Base-by-base conservation (phyloP, 2,797 vertebrate species). In the Coluber constrictor region DNA sequence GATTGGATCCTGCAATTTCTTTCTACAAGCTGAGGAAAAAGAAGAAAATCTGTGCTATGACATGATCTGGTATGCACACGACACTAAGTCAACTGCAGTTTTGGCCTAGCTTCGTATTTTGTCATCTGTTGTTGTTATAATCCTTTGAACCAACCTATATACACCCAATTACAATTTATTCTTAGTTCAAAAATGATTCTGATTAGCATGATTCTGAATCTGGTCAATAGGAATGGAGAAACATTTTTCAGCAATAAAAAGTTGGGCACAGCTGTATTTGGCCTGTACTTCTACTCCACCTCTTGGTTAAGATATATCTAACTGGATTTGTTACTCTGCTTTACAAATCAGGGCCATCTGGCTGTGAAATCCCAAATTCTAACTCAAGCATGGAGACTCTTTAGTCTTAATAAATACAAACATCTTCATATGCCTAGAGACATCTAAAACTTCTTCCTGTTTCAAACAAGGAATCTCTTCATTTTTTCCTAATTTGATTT, bases 401-500 rank as follows among this genome's bases (percentile, higher is more conserved):
- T 32, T 70, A 70, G n/a, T 18, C 15, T 32, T 32, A 32, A 32
- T 70, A 32, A 32, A 70, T 47, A 51, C 29, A 56, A 61, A n/a
- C 29, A 61, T 83, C 70, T 32, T 32, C 12, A 27, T 29, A 79
- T 79, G 43, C 23, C 37, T 18, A 87, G 27, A 37, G 88, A 86
- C 37, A 25, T 2, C 51, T 88, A 90, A 32, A 32, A 43, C 74
- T 92, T 66, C 32, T 13, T 94, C 47, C 55, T 0, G 0, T 87
- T 63, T 66, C 74, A 89, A 83, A 43, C 70, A 92, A 95, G 56
- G 32, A 11, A 74, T 57, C 11, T 56, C 0, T 37, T 95, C 5
- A 15, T 88, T 90, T 83, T 79, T 93, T 94, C 32, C 87, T 90
- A 47, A 87, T 90, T 89, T 90, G 25, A 92, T 92, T 94, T 94